Evolutionary conservation across 2,888 invertebrate species (phyloP).

Genomic region (Keiferia lycopersicella): DNA sequence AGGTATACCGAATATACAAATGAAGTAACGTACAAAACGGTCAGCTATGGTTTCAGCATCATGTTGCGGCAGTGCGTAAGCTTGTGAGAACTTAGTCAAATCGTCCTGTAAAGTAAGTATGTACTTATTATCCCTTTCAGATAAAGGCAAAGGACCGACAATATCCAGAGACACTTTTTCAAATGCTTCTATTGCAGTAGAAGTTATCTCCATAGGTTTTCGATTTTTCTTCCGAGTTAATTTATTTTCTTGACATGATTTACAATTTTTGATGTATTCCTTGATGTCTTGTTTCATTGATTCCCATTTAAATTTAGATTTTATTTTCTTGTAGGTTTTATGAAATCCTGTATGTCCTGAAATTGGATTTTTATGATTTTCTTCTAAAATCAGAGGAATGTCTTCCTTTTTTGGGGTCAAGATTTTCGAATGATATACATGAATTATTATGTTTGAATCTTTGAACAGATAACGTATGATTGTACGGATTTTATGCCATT

Average conservation of each 20-base stretch:
- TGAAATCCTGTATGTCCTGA: conserved; percentile 37
- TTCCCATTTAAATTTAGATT: conserved; percentile 43
- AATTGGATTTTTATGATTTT: conserved; percentile 32
- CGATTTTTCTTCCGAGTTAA: conserved; percentile 29
- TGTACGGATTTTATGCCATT: conserved; percentile 33
- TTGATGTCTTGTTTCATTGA: conserved; percentile 47
- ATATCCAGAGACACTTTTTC: conserved; percentile 36
- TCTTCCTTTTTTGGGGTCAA: conserved; percentile 32
- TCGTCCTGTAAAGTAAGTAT: no score
- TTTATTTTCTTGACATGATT: conserved; percentile 42
- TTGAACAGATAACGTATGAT: conserved; percentile 35
- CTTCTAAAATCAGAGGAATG: conserved; percentile 31
- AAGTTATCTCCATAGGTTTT: conserved; percentile 42
- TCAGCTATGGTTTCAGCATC: conserved; percentile 46
- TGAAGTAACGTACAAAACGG: conserved; percentile 38
- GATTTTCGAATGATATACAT: conserved; percentile 30
- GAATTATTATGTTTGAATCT: conserved; percentile 30
- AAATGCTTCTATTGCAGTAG: conserved; percentile 35
- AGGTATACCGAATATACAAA: conserved; percentile 49
- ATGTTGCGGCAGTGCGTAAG: conserved; percentile 41
- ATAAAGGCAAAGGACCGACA: conserved; percentile 37
- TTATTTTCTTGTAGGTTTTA: conserved; percentile 38
- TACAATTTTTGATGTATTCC: conserved; percentile 41
- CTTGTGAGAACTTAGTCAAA: conserved; percentile 42
- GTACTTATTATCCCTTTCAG: conserved; percentile 34